These are phyloP conservation scores for Jacana jacana DNA, from an alignment of 2,113 vertebrate species.

Conservation along the genomic window DNA sequence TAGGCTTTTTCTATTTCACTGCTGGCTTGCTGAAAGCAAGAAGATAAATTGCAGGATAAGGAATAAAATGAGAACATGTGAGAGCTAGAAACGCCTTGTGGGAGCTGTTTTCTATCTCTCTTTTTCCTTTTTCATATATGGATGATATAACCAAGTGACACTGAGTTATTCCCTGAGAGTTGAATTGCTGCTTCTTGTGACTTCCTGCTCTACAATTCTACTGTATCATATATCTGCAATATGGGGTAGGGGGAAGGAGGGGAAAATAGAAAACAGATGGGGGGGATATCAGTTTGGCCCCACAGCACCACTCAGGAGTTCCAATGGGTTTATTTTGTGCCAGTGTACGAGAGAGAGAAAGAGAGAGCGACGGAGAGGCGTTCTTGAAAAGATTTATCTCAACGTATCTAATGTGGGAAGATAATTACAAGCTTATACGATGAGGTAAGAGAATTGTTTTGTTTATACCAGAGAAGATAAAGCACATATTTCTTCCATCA, in stretches of 20 bases:
- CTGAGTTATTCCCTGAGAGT: slow-evolving; percentile 7
- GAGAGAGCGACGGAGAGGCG: neutral
- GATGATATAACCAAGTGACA: neutral
- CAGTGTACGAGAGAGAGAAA: neutral
- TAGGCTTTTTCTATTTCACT: neutral
- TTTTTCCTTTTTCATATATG: neutral
- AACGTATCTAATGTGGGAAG: neutral
- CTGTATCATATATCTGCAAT: neutral
- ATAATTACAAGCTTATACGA: neutral
- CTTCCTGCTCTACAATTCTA: slow-evolving; percentile 2
- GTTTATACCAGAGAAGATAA: slow-evolving; percentile 27
- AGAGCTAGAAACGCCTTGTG: neutral
- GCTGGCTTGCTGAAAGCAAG: slow-evolving; percentile 34
- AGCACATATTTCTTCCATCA: slow-evolving; percentile 9
- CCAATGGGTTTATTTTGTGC: neutral
- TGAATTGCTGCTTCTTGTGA: neutral
- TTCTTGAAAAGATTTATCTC: neutral
- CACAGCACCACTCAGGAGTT: neutral
- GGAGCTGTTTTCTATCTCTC: neutral
- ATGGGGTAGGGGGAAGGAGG: neutral
- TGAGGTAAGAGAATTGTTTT: slow-evolving; percentile 35
- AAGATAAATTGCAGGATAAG: slow-evolving; percentile 14
- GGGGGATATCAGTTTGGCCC: neutral
- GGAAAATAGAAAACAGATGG: slow-evolving; percentile 36
- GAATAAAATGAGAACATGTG: slow-evolving; percentile 5